These are phyloP conservation scores for Pterocles burchelli DNA, from an alignment of 2,113 vertebrate genomes.

Conservation along the genomic window DNA sequence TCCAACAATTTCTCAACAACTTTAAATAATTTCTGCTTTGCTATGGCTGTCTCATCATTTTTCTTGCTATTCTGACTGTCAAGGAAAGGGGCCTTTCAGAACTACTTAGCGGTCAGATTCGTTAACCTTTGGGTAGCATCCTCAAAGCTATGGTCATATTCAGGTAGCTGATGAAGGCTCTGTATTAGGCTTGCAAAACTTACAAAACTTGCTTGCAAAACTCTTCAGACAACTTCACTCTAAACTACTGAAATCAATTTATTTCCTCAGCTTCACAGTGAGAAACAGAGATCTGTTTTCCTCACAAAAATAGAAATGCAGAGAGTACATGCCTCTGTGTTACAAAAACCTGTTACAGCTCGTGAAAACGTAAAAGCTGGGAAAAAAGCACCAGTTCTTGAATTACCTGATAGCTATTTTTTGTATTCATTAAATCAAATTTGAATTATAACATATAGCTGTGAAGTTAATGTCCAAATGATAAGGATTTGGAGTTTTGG, in stretches of 20 bases:
- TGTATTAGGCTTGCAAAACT: background rate
- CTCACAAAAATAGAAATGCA: background rate
- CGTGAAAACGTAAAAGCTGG: background rate
- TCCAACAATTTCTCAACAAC: background rate
- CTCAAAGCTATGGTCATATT: background rate
- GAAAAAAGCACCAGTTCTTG: rapidly evolving
- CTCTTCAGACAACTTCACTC: background rate
- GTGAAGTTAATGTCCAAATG: background rate
- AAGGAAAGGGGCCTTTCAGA: background rate
- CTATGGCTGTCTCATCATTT: background rate
- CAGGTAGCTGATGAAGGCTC: background rate
- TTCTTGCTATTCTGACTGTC: background rate
- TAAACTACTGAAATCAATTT: background rate
- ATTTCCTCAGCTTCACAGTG: background rate
- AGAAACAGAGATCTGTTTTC: background rate
- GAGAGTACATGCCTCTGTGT: background rate
- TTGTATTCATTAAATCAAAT: background rate
- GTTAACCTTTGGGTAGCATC: background rate
- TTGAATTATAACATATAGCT: background rate
- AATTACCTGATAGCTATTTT: background rate
- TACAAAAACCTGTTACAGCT: background rate
- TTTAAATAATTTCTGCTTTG: background rate
- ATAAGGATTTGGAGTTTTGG: background rate
- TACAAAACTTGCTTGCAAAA: background rate
- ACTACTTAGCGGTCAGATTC: background rate